These are phyloP conservation scores for Choristoneura rosaceana DNA, from an alignment of 2,888 invertebrate species.

Conservation along the genomic window DNA sequence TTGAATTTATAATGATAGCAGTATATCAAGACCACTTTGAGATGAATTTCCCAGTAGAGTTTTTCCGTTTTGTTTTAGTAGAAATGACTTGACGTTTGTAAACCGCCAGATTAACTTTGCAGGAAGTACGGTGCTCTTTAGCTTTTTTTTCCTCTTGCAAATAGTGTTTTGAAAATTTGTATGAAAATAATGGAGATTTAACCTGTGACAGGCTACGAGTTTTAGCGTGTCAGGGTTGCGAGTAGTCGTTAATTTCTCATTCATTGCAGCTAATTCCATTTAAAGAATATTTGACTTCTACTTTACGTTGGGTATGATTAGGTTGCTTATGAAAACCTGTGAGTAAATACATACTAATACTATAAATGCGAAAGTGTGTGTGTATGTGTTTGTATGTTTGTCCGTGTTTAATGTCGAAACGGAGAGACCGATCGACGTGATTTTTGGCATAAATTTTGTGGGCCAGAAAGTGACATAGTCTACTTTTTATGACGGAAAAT, in stretches of 20 bases:
- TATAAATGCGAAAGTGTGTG: no score
- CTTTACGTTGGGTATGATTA: constrained; percentile 17
- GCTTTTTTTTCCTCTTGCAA: constrained; percentile 1
- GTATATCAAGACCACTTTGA: constrained; percentile 30
- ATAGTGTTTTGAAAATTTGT: constrained; percentile 1
- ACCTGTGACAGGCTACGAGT: constrained; percentile 10
- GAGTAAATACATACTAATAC: no score
- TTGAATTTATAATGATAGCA: constrained; percentile 31
- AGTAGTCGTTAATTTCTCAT: constrained; percentile 26
- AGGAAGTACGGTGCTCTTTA: constrained; percentile 3
- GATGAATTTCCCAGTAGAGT: constrained; percentile 32
- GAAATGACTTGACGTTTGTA: constrained; percentile 12
- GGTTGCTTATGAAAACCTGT: background rate
- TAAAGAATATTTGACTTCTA: constrained; percentile 21
- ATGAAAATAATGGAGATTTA: constrained; percentile 15
- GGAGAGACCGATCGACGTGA: no score
- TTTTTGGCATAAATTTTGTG: no score
- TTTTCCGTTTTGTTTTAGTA: constrained; percentile 21
- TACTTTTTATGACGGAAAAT: no score
- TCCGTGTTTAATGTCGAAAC: no score
- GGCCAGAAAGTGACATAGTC: no score
- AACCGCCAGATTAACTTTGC: constrained; percentile 15
- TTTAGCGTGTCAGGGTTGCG: constrained; percentile 15
- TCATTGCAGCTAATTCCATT: constrained; percentile 28
- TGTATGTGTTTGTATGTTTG: no score